phyloP scores from a whole-genome alignment of 2,113 vertebrate genomes.

The Pelecanus crispus region DNA sequence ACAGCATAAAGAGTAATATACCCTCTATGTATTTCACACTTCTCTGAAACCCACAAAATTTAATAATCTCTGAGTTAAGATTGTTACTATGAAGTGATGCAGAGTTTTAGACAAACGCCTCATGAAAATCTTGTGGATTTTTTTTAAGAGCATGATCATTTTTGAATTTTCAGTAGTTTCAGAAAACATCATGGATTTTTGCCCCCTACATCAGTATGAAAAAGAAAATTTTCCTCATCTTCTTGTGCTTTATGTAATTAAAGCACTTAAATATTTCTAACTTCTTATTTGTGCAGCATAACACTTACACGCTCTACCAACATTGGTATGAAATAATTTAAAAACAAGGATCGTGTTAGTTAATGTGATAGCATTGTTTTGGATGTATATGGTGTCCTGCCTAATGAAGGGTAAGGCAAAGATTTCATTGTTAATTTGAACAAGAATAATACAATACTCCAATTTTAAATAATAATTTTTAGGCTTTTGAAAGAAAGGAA shows the following conservation, averaged over 20 bases:
- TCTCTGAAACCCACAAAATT: background rate
- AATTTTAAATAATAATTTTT: background rate
- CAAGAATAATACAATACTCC: background rate
- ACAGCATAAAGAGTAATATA: background rate
- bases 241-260: background rate
- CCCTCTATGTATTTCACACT: background rate
- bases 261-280: background rate
- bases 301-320: background rate
- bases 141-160: background rate
- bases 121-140: background rate
- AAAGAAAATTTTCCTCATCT: background rate
- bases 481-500: background rate
- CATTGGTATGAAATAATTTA: background rate
- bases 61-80: background rate
- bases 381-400: background rate
- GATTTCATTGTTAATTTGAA: background rate
- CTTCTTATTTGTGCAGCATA: background rate
- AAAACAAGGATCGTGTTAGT: background rate
- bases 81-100: background rate
- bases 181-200: background rate
- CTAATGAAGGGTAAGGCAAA: background rate
- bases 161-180: background rate
- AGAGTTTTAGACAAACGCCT: background rate
- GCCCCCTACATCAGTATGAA: background rate
- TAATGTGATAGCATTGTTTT: background rate